Base-by-base conservation (phyloP, 2,888 invertebrate genomes). In the Hypsopygia costalis region DNA sequence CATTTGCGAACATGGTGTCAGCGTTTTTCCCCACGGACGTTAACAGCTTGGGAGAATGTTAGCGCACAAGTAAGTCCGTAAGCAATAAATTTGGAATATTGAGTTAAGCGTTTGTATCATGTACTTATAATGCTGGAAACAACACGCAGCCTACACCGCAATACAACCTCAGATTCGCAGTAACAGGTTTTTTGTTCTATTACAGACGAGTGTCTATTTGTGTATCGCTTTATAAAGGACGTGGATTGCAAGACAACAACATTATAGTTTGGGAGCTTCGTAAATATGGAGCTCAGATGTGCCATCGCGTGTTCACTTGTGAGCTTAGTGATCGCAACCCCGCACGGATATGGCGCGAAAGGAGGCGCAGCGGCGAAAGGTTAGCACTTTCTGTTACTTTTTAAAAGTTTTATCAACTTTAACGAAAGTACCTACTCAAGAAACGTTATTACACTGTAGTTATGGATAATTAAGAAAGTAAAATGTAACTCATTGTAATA, bases 211-310 rank as follows among this genome's bases (percentile, higher is more conserved):
- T 63, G 65, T 62, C 69, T 82, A 83, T 85, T 83, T 83, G 68
- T 77, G 80, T 74, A 69, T 79, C 67, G 82, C 79, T 86, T 86
- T 87, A 87, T 86, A 87, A 87, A 81, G 75, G 73, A 76, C 63
- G 69, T 58, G 63, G 62, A 52, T 52, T 55, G 58, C 59, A 55
- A 58, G 70, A 65, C 68, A 73, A 69, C 67, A 74, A 68, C 80
- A 86, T 75, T 81, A 72, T 77, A 65, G 59, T 66, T 73, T 62
- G 69, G 70, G 74, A 77, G 86, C 81, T 86, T 72, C 77, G 65
- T 57, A 44, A 72, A 67, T 72, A 85, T 83, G 87, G 80, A 81
- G 83, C 81, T 81, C 69, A 64, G 52, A 51, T 75, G 72, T 73
- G 77, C 65, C 45, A 55, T 77, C 46, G 64, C 81, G 60, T 55